Conservation (phyloP, 92 coral and sea anemone genomes). For the Epizoanthus scotinus region DNA sequence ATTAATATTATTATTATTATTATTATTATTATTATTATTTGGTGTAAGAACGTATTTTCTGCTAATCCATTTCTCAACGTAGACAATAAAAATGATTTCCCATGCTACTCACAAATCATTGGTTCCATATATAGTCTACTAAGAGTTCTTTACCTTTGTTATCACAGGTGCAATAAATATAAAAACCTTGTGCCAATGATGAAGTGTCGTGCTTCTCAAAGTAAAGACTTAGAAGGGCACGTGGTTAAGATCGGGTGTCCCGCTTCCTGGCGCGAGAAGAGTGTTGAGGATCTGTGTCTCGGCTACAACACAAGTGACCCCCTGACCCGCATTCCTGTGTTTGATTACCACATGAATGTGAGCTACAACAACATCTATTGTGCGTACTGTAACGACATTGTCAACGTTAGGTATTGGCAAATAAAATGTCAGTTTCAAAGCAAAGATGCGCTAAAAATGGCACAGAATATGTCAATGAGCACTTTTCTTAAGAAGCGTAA, state of each 20-base stretch:
- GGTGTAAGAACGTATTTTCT: too few species aligned
- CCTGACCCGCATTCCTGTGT: conserved; percentile 13
- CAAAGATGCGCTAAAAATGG: background rate
- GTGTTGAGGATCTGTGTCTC: background rate
- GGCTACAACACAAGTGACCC: background rate
- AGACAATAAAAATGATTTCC: too few species aligned
- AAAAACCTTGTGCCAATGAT: background rate
- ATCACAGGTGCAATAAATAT: background rate
- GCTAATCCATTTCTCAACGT: too few species aligned
- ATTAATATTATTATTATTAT: too few species aligned
- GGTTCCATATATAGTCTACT: too few species aligned
- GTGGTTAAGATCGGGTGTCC: conserved; percentile 2
- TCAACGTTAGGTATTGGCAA: background rate
- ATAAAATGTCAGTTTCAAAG: background rate
- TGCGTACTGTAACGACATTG: background rate
- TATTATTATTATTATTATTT: too few species aligned
- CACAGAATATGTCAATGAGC: background rate
- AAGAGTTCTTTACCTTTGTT: too few species aligned
- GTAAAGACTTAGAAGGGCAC: background rate
- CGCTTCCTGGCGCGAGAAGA: background rate
- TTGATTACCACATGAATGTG: background rate
- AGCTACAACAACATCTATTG: conserved; percentile 4
- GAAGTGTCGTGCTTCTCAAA: background rate
- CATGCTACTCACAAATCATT: too few species aligned
- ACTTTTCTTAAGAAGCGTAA: background rate